Conservation (phyloP, 1,140 invertebrate species). For the Cephus cinctus region DNA sequence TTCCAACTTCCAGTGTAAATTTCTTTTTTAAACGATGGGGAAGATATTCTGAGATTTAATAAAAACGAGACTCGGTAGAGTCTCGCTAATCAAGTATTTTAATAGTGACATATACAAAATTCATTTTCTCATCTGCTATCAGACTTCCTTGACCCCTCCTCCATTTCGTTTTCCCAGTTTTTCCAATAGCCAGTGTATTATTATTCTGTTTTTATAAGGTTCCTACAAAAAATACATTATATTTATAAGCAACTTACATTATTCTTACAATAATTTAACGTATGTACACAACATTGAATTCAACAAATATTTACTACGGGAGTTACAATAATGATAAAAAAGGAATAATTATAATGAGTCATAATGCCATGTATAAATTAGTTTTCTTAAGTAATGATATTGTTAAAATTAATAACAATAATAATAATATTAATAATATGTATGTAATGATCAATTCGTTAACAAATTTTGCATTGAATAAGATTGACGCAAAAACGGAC, state of each 20-base stretch:
- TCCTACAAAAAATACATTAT: constrained; percentile 52
- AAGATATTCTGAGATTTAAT: too few relatives aligned
- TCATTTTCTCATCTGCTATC: not conserved
- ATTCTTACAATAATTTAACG: constrained; percentile 30
- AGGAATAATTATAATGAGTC: too few relatives aligned
- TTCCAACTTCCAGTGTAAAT: too few relatives aligned
- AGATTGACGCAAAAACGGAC: too few relatives aligned
- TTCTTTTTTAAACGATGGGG: too few relatives aligned
- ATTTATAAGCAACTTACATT: constrained; percentile 47
- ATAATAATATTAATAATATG: constrained; percentile 2
- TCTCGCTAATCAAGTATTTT: too few relatives aligned
- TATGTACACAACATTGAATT: constrained; percentile 40
- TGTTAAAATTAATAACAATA: constrained; percentile 17
- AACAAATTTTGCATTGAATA: too few relatives aligned
- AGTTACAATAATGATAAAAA: too few relatives aligned
- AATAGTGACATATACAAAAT: too few relatives aligned
- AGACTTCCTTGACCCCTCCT: not conserved
- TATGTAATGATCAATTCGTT: too few relatives aligned
- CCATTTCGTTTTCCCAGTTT: not conserved
- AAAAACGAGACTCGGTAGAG: too few relatives aligned
- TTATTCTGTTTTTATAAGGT: constrained; percentile 31
- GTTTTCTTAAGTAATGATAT: constrained; percentile 3
- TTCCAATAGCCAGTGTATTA: constrained; percentile 3
- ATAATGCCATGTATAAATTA: not conserved
- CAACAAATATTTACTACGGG: too few relatives aligned